phyloP scores from a whole-genome alignment of 2,113 vertebrate species.

The Regulus satrapa region DNA sequence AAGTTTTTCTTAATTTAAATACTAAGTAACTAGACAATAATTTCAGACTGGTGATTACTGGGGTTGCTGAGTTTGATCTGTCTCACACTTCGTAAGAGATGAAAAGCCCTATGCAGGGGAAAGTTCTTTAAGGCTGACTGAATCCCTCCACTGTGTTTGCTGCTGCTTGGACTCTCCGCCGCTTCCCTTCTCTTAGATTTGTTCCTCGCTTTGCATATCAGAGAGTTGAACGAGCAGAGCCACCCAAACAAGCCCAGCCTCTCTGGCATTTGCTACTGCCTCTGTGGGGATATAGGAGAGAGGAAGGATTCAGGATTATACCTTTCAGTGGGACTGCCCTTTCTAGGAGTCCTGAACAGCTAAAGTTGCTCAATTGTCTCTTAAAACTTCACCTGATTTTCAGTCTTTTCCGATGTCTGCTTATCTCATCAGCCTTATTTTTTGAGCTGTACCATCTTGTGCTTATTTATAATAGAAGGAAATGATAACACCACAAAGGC shows the following conservation, averaged over 20 bases:
- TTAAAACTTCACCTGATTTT: not conserved
- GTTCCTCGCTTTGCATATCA: not conserved
- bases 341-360: not conserved
- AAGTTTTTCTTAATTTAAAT: not conserved
- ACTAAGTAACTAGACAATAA: not conserved
- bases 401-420: not conserved
- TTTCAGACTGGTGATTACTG: not conserved
- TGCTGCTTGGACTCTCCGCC: not conserved
- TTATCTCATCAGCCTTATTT: not conserved
- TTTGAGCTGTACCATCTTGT: not conserved
- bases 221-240: not conserved
- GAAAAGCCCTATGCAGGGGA: not conserved
- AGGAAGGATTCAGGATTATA: not conserved
- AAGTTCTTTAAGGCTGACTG: not conserved
- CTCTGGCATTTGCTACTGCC: not conserved
- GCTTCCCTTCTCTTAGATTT: not conserved
- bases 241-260: not conserved
- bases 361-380: not conserved
- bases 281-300: not conserved
- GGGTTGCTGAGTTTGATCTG: not conserved
- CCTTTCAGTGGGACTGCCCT: not conserved
- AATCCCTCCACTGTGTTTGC: not conserved
- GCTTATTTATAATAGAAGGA: not conserved
- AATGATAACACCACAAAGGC: not conserved
- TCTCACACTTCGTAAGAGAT: not conserved